Base-by-base conservation (phyloP, 2,797 vertebrate species). In the Acipenser transmontanus region DNA sequence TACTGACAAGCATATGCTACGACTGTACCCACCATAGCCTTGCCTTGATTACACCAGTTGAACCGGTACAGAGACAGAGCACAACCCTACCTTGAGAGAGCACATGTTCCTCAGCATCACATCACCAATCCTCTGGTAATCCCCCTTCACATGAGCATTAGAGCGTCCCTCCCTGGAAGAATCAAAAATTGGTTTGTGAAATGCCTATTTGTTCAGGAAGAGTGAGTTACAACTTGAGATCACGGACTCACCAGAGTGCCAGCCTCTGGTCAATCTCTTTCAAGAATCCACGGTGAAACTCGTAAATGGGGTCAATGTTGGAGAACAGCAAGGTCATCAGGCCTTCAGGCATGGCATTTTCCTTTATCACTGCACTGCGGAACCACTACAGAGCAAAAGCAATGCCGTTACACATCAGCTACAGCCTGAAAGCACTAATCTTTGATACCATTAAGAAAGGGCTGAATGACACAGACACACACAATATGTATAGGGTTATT, bases 271-370 rank as follows among this genome's bases (percentile, higher is more conserved):
- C 95, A 51, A 98, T 77, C 82, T 98, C 94, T 57, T 88, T 95
- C 70, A 99, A 91, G 79, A 99, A 98, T 69, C 91, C 90, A 71
- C 93, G 78, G 68, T 99, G 97, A 84, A 98, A 95, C 78, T 97
- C 93, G 1, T 96, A 96, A 76, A 99, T 88, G 7, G 96, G 94
- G 76, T 98, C 95, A 0, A 98, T 91, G 82, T 92, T 98, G 74
- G 95, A 96, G 87, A 98, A 98, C 50, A 99, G 91, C 62, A 98
- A 86, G 0, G 87, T 91, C 93, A 92, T 94, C 76, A 98, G 89
- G 7, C 87, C 85, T 34, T 95, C 92, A 0, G 95, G 94, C 94
- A 96, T 93, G 65, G 93, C 93, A 0, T 93, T 92, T 74, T 95
- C 95, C 87, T 95, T 95, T 85, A 92, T 89, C 73, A 97, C 90